phyloP scores from a whole-genome alignment of 1,140 invertebrate species.

The Rhizoglyphus robini region DNA sequence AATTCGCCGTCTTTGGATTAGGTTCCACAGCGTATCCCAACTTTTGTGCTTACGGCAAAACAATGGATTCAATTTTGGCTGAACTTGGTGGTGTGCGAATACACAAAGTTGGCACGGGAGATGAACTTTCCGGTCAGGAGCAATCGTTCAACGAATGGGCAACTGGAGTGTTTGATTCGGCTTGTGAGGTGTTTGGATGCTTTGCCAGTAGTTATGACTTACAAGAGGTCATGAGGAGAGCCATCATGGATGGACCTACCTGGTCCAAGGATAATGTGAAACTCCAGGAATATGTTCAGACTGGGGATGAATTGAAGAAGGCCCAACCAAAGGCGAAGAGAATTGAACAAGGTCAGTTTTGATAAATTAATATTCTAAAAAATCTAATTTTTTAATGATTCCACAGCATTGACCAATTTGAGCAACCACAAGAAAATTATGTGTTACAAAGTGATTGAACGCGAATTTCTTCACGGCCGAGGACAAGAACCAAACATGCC shows the following conservation, averaged over 20 bases:
- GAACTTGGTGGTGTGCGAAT: conserved; percentile 79
- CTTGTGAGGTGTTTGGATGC: conserved; percentile 88
- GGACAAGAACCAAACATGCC: neutral
- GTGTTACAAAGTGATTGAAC: conserved; percentile 44
- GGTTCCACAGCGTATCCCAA: conserved; percentile 93
- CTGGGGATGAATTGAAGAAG: too few species aligned
- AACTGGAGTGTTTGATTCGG: conserved; percentile 67
- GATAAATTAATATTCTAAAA: neutral
- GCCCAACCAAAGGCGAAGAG: neutral
- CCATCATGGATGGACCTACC: conserved; percentile 41
- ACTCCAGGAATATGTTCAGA: conserved; percentile 40
- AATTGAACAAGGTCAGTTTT: conserved; percentile 10
- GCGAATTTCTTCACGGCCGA: conserved; percentile 35
- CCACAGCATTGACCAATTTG: neutral
- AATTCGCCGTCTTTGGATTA: conserved; percentile 79
- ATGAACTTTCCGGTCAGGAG: conserved; percentile 90
- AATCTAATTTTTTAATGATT: neutral
- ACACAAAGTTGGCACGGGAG: conserved; percentile 61
- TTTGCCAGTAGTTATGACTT: conserved; percentile 70
- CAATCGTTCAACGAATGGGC: conserved; percentile 87
- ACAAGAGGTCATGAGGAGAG: conserved; percentile 58
- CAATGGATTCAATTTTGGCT: conserved; percentile 74
- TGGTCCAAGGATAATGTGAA: conserved; percentile 57
- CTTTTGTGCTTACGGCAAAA: conserved; percentile 87
- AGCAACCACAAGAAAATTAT: conserved; percentile 45